Conservation (phyloP, 2,113 vertebrate species). For the Microcebus tavaratra region DNA sequence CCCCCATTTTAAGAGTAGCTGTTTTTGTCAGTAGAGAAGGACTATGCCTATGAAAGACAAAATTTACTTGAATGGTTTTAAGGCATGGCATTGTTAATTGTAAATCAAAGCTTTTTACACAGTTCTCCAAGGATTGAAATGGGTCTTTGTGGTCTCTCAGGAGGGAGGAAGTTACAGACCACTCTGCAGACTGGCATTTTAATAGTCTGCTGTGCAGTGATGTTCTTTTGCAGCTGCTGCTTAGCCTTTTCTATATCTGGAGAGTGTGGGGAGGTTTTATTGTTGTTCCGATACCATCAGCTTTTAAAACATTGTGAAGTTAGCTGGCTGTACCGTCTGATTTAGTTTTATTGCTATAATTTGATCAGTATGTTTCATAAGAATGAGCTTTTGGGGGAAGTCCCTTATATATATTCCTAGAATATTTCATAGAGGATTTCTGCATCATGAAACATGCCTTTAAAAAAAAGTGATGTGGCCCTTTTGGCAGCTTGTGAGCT, state of each 20-base stretch:
- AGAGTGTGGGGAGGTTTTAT: constrained; percentile 59
- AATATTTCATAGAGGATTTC: constrained; percentile 49
- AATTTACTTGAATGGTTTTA: constrained; percentile 80
- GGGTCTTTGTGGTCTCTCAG: constrained; percentile 82
- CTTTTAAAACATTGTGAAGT: constrained; percentile 66
- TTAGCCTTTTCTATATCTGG: constrained; percentile 75
- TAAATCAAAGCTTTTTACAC: constrained; percentile 84
- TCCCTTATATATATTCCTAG: not conserved
- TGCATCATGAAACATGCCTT: constrained; percentile 41
- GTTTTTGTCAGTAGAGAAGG: constrained; percentile 36
- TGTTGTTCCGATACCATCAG: constrained; percentile 66
- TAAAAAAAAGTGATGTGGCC: constrained; percentile 35
- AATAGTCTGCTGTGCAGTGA: constrained; percentile 86
- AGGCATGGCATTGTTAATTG: constrained; percentile 83
- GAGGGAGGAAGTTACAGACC: constrained; percentile 88
- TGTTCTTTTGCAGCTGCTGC: constrained; percentile 93
- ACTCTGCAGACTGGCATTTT: constrained; percentile 82
- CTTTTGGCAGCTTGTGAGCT: constrained; percentile 17
- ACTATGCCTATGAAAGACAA: constrained; percentile 74
- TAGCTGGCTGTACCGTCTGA: constrained; percentile 43
- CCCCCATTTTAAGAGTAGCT: not conserved
- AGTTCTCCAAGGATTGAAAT: constrained; percentile 83
- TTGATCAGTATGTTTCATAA: constrained; percentile 47
- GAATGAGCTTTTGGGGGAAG: not conserved
- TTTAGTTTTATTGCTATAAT: constrained; percentile 58